These are phyloP conservation scores for Charadrius vociferus DNA, from an alignment of 2,113 vertebrate species.

Conservation along the genomic window DNA sequence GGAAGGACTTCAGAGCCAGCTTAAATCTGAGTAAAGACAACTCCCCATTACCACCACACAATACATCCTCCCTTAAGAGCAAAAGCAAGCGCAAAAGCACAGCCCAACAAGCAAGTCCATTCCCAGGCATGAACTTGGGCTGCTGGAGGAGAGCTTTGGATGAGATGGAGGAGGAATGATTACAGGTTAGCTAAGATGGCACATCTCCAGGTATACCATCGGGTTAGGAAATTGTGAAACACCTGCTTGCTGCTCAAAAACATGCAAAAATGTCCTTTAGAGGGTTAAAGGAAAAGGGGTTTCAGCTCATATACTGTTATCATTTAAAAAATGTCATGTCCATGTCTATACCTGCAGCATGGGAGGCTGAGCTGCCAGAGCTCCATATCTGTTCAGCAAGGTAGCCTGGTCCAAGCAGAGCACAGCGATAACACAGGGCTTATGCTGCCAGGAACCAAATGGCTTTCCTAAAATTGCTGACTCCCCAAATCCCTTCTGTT, in stretches of 20 bases:
- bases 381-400: not conserved
- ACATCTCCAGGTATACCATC: not conserved
- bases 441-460: not conserved
- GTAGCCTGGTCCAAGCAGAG: not conserved
- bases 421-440: not conserved
- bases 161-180: not conserved
- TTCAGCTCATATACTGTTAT: not conserved
- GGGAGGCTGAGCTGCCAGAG: not conserved
- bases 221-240: not conserved
- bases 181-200: not conserved
- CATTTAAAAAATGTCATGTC: not conserved
- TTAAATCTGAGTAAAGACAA: not conserved
- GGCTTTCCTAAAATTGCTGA: not conserved
- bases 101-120: not conserved
- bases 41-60: not conserved
- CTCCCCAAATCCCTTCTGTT: not conserved
- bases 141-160: not conserved
- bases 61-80: not conserved
- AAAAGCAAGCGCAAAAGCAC: not conserved
- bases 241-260: not conserved
- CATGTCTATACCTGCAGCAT: not conserved
- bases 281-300: not conserved
- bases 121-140: not conserved
- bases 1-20: not conserved
- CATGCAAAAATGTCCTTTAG: not conserved